These are phyloP conservation scores for Sericinus montela DNA, from an alignment of 2,888 invertebrate species.

Conservation along the genomic window DNA sequence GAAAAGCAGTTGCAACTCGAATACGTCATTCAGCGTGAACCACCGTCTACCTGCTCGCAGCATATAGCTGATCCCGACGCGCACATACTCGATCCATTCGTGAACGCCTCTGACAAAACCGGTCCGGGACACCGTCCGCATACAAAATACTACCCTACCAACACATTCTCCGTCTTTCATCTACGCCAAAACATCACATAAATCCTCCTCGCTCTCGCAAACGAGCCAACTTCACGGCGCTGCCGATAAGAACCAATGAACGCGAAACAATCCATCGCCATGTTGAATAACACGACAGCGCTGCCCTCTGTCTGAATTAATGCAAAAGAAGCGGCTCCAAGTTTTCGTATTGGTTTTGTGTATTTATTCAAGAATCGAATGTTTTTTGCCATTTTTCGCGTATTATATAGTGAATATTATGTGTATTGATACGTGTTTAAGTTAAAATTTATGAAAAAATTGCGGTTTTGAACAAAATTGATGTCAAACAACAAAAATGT, in stretches of 20 bases:
- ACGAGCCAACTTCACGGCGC: slow-evolving; percentile 61
- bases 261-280: slow-evolving; percentile 62
- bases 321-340: slow-evolving; percentile 45
- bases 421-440: slow-evolving; percentile 43
- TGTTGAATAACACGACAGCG: slow-evolving; percentile 61
- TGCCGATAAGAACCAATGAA: slow-evolving; percentile 54
- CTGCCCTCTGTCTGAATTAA: slow-evolving; percentile 63
- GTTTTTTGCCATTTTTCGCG: slow-evolving; percentile 26
- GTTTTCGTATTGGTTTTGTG: slow-evolving; percentile 63
- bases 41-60: slow-evolving; percentile 59
- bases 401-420: slow-evolving; percentile 37
- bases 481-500: slow-evolving; percentile 36
- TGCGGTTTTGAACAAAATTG: slow-evolving; percentile 32
- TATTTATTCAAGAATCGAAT: slow-evolving; percentile 48
- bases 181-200: slow-evolving; percentile 71
- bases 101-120: slow-evolving; percentile 76
- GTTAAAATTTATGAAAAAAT: slow-evolving; percentile 28
- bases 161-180: slow-evolving; percentile 73
- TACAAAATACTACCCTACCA: slow-evolving; percentile 65
- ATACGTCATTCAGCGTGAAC: slow-evolving; percentile 64
- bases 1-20: slow-evolving; percentile 29
- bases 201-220: slow-evolving; percentile 68
- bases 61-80: slow-evolving; percentile 63
- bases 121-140: slow-evolving; percentile 63
- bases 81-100: slow-evolving; percentile 46